Percentiles rank a stretch among this genome's conserved stretches.
phyloP scores from a whole-genome alignment of 2,888 invertebrate genomes.

The Pycnomerus fuliginosus region DNA sequence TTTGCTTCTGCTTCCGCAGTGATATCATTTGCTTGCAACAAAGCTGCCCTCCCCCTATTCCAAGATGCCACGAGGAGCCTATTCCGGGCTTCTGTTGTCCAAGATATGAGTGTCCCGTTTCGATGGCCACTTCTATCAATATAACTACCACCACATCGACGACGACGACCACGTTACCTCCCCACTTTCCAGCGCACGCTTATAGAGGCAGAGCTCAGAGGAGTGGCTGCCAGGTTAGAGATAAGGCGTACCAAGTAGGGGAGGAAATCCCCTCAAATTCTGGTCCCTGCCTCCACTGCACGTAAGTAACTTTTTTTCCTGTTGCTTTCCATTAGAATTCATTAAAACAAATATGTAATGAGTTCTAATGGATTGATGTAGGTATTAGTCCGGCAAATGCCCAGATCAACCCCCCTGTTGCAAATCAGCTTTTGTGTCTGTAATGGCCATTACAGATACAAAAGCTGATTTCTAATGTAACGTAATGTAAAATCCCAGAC shows the following conservation, averaged over 20 bases:
- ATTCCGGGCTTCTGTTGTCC: conserved; percentile 95
- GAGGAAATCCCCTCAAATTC: conserved; percentile 83
- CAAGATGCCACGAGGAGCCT: conserved; percentile 87
- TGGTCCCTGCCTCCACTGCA: conserved; percentile 92
- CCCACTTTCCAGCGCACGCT: conserved; percentile 77
- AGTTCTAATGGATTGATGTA: no score
- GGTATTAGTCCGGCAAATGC: no score
- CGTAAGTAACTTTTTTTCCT: conserved; percentile 63
- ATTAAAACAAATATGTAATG: no score
- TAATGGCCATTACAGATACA: no score
- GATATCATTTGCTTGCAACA: conserved; percentile 94
- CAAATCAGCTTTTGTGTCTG: no score
- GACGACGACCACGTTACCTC: conserved; percentile 81
- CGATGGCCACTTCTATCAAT: conserved; percentile 80
- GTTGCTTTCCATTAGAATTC: background rate
- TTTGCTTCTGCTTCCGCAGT: conserved; percentile 95
- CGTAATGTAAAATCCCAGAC: no score
- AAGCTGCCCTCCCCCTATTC: conserved; percentile 92
- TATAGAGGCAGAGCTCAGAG: conserved; percentile 73
- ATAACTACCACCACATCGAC: conserved; percentile 86
- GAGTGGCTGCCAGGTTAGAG: conserved; percentile 84
- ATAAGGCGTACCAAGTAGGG: conserved; percentile 81
- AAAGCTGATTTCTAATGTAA: no score
- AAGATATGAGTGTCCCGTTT: conserved; percentile 89
- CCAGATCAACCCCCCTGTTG: no score